These are phyloP conservation scores for Kryptolebias ocellatus DNA, from an alignment of 2,797 vertebrate genomes.

Conservation along the genomic window DNA sequence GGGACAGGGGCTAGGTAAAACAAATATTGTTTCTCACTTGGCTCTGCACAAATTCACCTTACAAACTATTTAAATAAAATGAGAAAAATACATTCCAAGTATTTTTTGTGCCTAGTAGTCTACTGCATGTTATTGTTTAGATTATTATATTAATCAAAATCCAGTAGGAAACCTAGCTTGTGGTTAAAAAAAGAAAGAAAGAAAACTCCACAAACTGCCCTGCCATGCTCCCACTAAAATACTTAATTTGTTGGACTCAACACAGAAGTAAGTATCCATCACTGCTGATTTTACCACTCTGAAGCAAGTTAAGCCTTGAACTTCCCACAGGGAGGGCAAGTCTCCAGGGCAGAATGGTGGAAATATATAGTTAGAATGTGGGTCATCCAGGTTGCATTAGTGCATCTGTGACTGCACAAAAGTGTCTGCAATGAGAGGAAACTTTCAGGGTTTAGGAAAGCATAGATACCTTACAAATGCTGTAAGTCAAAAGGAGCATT, in stretches of 20 bases:
- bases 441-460: constrained; percentile 9
- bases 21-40: background rate
- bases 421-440: background rate
- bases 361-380: constrained; percentile 53
- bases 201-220: constrained; percentile 5
- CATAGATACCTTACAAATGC: background rate
- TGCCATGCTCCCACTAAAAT: constrained; percentile 19
- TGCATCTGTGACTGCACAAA: constrained; percentile 20
- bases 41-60: background rate
- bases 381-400: constrained; percentile 25
- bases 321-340: constrained; percentile 13
- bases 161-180: constrained; percentile 18
- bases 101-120: background rate
- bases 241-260: constrained; percentile 28
- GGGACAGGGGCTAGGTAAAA: too few relatives aligned
- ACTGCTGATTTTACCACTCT: constrained; percentile 35
- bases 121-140: constrained; percentile 21
- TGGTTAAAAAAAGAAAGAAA: constrained; percentile 5
- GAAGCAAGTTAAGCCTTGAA: constrained; percentile 38
- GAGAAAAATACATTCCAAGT: too few relatives aligned
- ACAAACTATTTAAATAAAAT: too few relatives aligned
- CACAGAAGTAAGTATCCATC: constrained; percentile 42
- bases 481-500: constrained; percentile 4
- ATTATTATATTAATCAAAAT: constrained; percentile 35
- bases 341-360: constrained; percentile 38